Base-by-base conservation (phyloP, 2,797 vertebrate species). In the Thaleichthys pacificus region DNA sequence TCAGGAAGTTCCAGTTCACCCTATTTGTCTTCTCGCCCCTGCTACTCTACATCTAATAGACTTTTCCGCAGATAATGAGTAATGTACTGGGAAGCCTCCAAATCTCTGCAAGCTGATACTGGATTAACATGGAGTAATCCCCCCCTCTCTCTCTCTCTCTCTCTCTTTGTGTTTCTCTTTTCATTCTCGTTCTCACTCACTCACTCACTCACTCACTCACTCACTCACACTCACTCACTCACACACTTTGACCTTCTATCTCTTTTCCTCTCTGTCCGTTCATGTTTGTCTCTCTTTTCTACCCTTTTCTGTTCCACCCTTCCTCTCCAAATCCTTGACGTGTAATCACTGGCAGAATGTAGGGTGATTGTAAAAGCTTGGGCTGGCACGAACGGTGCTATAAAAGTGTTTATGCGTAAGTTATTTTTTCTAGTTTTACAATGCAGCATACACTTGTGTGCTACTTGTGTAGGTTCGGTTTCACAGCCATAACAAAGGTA, bases 11-110 rank as follows among this genome's bases (percentile, higher is more conserved):
- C 69, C 76, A 71, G 68, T 80, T 68, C 30, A 28, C 74, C 66
- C 68, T 69, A 60, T 73, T 77, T 64, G 74, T 68, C 66, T 51
- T 62, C 85, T 79, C 62, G 7, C 28, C 71, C 69, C 77, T 11
- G 76, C 77, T 89, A 89, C 90, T 91, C 90, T 89, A 80, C 80
- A 82, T 86, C 88, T 85, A 89, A 90, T 86, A 87, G 78, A 86
- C 82, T 87, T 73, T 79, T 87, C 82, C 71, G 77, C 82, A 82
- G 84, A 85, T 87, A 86, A 87, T 89, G 76, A 85, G 77, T 78
- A 82, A 86, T 76, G 79, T 77, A 75, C 82, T 84, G 84, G 74
- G 79, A 89, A 57, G 79, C 77, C 72, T 87, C 85, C 77, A 79
- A 85, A 81, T 76, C 76, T 63, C 75, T 73, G 82, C 82, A 87